phyloP scores from a whole-genome alignment of 1,140 invertebrate genomes.

The Lepidurus packardi region DNA sequence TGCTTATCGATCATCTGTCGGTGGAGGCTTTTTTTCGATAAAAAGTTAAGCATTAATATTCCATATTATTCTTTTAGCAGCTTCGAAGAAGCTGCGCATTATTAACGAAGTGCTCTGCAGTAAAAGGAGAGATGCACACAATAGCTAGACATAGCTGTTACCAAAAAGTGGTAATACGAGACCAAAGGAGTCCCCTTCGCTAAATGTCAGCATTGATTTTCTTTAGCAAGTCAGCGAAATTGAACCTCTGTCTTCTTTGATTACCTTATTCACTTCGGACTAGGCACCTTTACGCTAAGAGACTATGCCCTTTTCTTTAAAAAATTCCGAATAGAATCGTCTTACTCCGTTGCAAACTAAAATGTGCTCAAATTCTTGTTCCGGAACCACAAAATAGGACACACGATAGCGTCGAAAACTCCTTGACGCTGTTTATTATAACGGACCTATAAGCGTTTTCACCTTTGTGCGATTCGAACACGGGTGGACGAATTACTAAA shows the following conservation, averaged over 20 bases:
- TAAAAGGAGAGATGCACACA: not conserved
- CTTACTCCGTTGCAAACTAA: not conserved
- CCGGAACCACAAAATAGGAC: not conserved
- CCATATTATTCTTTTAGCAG: too few relatives aligned
- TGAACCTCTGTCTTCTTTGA: not conserved
- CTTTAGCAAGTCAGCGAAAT: slow-evolving; percentile 19
- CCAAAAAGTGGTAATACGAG: not conserved
- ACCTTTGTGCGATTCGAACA: not conserved
- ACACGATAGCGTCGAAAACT: not conserved
- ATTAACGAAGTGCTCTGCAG: not conserved
- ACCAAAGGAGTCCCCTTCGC: not conserved
- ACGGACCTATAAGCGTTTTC: not conserved
- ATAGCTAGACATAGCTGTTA: not conserved
- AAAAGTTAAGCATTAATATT: too few relatives aligned
- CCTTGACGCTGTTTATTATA: not conserved
- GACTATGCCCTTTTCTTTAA: not conserved
- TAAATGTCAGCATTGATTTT: slow-evolving; percentile 22
- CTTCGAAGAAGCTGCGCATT: not conserved
- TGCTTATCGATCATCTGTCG: not conserved
- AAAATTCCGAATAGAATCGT: not conserved
- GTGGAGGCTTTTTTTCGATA: too few relatives aligned
- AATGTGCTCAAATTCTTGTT: not conserved
- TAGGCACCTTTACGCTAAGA: not conserved
- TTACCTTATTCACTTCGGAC: not conserved
- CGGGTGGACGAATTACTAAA: not conserved